Base-by-base conservation (phyloP, 2,113 vertebrate genomes). In the Pyxicephalus adspersus region DNA sequence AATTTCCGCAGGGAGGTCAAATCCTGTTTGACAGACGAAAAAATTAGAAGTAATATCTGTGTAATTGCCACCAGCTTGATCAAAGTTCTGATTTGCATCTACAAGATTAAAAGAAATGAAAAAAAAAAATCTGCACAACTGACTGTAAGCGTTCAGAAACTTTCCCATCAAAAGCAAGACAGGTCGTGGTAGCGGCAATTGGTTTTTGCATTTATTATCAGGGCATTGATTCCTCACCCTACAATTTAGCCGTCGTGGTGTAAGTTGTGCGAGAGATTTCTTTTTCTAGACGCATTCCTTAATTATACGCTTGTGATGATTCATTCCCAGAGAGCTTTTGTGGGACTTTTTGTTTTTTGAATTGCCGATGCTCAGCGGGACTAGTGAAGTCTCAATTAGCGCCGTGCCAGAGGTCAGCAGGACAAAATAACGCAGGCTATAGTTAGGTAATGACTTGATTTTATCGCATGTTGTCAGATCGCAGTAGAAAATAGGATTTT, bases 311-410 rank as follows among this genome's bases (percentile, higher is more conserved):
- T 55, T 20, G 52, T 50, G 15, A 26, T 29, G 50, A 64, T 55
- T 77, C 63, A 55, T 55, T 34, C 31, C 45, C 17, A 28, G 45
- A 58, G 52, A 58, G 23, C 65, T 31, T 68, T 67, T 67, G 60
- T 2, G 11, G 25, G 22, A 23, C 25, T 61, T 45, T 20, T 25
- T 80, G 26, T 55, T 64, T 61, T 60, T 38, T 29, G 23, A 31
- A 25, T 15, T 70, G 65, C 61, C 55, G 7, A 61, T 71, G 66
- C 51, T 63, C 65, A 45, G 11, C 18, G 51, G 19, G 38, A 71
- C 29, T 51, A 51, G 57, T 71, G 77, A 80, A 79, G 51, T 80
- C 66, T 71, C 4, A 68, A 68, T 58, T 26, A 60, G 54, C 15
- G 29, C 17, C 3, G 29, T 3, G 0, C 54, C 61, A 22, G 15